phyloP scores from a whole-genome alignment of 2,113 vertebrate species.

The Nyctereutes procyonoides region DNA sequence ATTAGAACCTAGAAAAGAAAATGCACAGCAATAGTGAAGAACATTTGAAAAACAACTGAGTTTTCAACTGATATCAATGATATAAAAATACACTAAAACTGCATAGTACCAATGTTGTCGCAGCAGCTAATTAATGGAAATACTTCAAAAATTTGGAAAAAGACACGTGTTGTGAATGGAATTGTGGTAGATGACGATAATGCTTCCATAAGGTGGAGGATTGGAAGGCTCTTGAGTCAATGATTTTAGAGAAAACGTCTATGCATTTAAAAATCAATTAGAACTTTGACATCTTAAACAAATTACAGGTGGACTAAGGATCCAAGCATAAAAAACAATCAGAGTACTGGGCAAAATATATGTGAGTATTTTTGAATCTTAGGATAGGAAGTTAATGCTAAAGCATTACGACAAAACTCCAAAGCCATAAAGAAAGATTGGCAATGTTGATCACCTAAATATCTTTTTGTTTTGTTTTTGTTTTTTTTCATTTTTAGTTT shows the following conservation, averaged over 20 bases:
- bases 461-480: background rate
- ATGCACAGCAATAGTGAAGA: background rate
- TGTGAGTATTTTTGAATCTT: background rate
- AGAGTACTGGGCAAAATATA: background rate
- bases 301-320: background rate
- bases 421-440: background rate
- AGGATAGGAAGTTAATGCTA: background rate
- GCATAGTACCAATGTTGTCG: background rate
- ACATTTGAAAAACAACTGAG: conserved; percentile 33
- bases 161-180: background rate
- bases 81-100: background rate
- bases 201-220: background rate
- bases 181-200: background rate
- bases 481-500: background rate
- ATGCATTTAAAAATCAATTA: background rate
- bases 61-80: background rate
- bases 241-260: background rate
- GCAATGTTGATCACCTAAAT: rapidly evolving
- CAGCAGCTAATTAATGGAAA: background rate
- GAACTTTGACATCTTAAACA: background rate
- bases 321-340: background rate
- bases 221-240: background rate
- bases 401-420: background rate
- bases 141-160: background rate
- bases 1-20: conserved; percentile 32